Percentiles rank a stretch among this genome's conserved stretches.
Evolutionary conservation across 2,888 invertebrate genomes (phyloP).

Genomic region (Drosophila eohydei): DNA sequence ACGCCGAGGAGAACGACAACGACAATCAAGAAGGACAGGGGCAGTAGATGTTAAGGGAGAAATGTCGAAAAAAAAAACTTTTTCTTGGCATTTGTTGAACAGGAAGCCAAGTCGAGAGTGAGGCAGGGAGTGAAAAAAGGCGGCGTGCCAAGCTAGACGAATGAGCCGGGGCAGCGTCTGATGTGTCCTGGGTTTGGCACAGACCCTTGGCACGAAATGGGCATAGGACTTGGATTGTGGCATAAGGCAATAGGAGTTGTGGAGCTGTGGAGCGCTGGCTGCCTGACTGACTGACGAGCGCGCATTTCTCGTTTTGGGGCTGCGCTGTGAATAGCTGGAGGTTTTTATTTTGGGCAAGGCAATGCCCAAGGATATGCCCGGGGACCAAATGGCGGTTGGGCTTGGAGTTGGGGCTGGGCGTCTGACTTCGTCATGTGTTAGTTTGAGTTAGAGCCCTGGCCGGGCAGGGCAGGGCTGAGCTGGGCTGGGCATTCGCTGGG

Average conservation of each 20-base stretch:
- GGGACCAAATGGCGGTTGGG: constrained; percentile 49
- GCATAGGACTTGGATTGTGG: constrained; percentile 29
- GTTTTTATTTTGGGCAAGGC: constrained; percentile 79
- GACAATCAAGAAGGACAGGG: constrained; percentile 53
- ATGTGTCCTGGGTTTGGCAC: constrained; percentile 58
- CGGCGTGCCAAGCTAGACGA: constrained; percentile 72
- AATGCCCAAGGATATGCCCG: constrained; percentile 71
- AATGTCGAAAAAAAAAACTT: constrained; percentile 64
- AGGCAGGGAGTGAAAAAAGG: constrained; percentile 42
- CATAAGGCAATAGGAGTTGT: not conserved
- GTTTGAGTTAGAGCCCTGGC: constrained; percentile 61
- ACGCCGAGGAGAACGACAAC: constrained; percentile 47
- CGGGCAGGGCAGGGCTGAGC: constrained; percentile 20
- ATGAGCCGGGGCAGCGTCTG: constrained; percentile 57
- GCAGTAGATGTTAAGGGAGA: constrained; percentile 20
- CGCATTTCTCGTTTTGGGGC: constrained; percentile 68
- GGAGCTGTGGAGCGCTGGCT: constrained; percentile 3
- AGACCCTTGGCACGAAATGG: constrained; percentile 51
- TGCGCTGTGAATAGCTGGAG: constrained; percentile 41
- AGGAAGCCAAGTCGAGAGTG: constrained; percentile 64
- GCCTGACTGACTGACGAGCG: constrained; percentile 68
- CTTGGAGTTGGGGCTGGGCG: constrained; percentile 5
- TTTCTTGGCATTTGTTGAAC: constrained; percentile 82
- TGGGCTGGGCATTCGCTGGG: constrained; percentile 53
- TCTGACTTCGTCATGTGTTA: constrained; percentile 58